Evolutionary conservation across 2,888 invertebrate genomes (phyloP).

Genomic region (Oegoconia quadripuncta): DNA sequence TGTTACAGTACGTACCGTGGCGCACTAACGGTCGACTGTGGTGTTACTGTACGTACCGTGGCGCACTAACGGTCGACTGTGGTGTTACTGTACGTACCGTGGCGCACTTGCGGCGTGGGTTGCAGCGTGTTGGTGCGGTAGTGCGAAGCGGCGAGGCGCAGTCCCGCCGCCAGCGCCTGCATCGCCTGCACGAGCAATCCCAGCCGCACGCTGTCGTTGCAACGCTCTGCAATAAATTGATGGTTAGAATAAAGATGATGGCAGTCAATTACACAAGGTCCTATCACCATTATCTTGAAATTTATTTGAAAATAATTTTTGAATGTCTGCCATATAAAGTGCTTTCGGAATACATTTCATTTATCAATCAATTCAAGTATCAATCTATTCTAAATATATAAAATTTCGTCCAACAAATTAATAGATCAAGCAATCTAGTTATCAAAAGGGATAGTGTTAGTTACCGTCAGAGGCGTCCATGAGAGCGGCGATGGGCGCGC

Average conservation of each 20-base stretch:
- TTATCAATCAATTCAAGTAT: too few relatives aligned
- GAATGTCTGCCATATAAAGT: background rate
- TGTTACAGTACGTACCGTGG: too few relatives aligned
- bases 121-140: conserved; percentile 90
- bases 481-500: conserved; percentile 85
- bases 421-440: too few relatives aligned
- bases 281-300: background rate
- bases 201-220: conserved; percentile 81
- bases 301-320: too few relatives aligned
- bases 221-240: conserved; percentile 41
- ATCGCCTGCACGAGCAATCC: conserved; percentile 93
- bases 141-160: conserved; percentile 93
- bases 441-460: background rate
- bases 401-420: too few relatives aligned
- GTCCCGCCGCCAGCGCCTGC: conserved; percentile 96
- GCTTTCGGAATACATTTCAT: background rate
- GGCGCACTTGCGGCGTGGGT: conserved; percentile 94
- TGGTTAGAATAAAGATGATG: too few relatives aligned
- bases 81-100: conserved; percentile 80
- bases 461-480: conserved; percentile 73
- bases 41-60: too few relatives aligned
- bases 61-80: too few relatives aligned
- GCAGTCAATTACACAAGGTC: background rate
- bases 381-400: too few relatives aligned
- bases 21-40: too few relatives aligned